Base-by-base conservation (phyloP, 1,140 invertebrate species). In the Popillia japonica region DNA sequence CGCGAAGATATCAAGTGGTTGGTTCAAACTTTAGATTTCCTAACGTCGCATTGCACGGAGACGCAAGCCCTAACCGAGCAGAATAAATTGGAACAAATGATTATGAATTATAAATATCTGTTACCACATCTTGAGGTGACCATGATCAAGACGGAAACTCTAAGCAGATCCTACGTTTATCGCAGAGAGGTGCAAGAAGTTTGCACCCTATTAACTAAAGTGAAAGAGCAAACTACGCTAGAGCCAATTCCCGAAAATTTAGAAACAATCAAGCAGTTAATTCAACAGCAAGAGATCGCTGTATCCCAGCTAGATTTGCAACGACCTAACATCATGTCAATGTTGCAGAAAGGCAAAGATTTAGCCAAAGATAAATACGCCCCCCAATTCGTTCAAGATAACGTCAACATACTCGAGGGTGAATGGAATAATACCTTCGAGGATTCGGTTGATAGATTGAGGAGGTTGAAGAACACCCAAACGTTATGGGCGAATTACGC, bases 1-100 rank as follows among this genome's bases (percentile, higher is more conserved):
- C 90, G 94, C 72, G 96, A 98, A 87, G 95, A 97, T 81, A 96
- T 98, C 92, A 97, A 97, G 84, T 97, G 96, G 95, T 88, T 99
- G 59, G 95, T 97, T 0, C 94, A 97, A 87, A 96, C 94, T 17
- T 86, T 98, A 42, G 96, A 98, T 82, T 93, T 92, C 79, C 89
- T 99, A 76, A 91, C 94, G 6, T 92, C 93, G 44, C 95, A 96
- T 86, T 92, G 94, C 81, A 91, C 92, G 4, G 94, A 96, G 81
- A 89, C 91, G 64, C 94, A 98, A 87, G 93, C 93, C 8, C 87
- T 91, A 78, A 84, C 89, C n/a, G 93, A 95, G 87, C 95, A 97
- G 86, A 90, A 92, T 72, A 92, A 92, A 82, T 88, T 99, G 14
- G 95, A 97, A 85, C 91, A 92, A 79, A 87, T 98, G 4, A 94